Evolutionary conservation across 1,140 invertebrate genomes (phyloP), one percentile per base, ranked within the genome.

Genomic region (Ostrea edulis): DNA sequence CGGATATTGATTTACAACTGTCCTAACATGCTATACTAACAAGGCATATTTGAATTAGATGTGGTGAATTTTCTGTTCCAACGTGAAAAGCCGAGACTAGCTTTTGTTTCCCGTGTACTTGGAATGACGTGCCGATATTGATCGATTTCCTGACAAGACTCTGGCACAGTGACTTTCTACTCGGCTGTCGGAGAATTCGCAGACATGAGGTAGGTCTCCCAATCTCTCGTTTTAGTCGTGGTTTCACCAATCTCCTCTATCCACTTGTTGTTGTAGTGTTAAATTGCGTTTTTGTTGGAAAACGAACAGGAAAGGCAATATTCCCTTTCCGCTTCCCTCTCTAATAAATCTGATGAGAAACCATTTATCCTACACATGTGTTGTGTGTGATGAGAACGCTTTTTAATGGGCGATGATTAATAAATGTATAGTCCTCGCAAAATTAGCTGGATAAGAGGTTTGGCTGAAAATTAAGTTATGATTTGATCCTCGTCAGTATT

Each of bases 191-290:
- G 25, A 77, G 68, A 25, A 35, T 11, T 14, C 9, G 11, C 68
- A 77, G 68, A 77, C 65, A 71, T 77, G 68, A 77, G 68, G 68
- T 77, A 77, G 68, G 68, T 25, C 29, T 62, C 55, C 17, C 55
- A 62, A 20, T 20, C 14, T 62, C 14, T 62, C 20, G n/a, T 62
- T 5, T n/a, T n/a, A n/a, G 55, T 62, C 14, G 7, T n/a, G 14
- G 5, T 62, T 20, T 7, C 7, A 20, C 20, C 55, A 20, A 17
- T 58, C 12, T 58, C 14, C 55, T 58, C 20, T 20, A 44, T 44
- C 35, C 5, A 44, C 5, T 44, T 44, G 35, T 44, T 44, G 35
- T 44, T 44, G 35, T 44, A 44, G 35, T 44, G 35, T 58, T 20
- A 17, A 1, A 17, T 62, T 62, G 0, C 55, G 7, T 62, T 17